Evolutionary conservation across 1,140 invertebrate genomes (phyloP).

Genomic region (Drosophila saltans): DNA sequence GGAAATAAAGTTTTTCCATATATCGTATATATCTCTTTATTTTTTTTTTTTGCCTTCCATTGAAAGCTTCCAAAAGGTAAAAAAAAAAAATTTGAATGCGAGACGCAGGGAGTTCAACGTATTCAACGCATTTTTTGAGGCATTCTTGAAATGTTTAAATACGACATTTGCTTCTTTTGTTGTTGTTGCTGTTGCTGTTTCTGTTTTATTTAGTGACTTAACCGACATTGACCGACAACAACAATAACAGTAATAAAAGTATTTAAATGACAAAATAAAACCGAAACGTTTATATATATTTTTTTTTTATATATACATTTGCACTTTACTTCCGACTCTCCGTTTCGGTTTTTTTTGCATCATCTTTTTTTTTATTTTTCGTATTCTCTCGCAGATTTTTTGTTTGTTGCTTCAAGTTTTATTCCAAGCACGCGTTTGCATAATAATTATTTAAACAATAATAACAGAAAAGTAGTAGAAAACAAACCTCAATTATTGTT

Average conservation of each 20-base stretch:
- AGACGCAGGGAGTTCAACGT: neutral
- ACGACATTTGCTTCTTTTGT: conserved; percentile 41
- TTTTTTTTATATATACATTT: too few species aligned
- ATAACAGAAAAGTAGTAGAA: conserved; percentile 34
- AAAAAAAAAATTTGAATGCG: neutral
- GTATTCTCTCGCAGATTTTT: conserved; percentile 36
- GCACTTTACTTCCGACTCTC: conserved; percentile 76
- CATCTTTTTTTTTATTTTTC: conserved; percentile 18
- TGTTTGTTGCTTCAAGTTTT: conserved; percentile 21
- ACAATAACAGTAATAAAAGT: conserved; percentile 50
- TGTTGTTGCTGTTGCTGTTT: neutral
- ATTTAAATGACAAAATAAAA: conserved; percentile 39
- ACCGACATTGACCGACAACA: conserved; percentile 77
- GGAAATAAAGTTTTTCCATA: neutral
- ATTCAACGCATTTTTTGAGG: conserved; percentile 17
- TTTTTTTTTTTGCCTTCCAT: neutral
- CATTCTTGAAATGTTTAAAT: conserved; percentile 59
- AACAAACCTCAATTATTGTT: neutral
- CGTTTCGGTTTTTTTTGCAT: conserved; percentile 32
- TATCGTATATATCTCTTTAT: neutral
- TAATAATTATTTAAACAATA: conserved; percentile 43
- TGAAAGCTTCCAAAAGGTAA: neutral
- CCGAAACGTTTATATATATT: conserved; percentile 65
- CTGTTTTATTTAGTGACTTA: conserved; percentile 36
- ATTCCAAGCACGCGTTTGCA: conserved; percentile 68